Percentiles rank a stretch among this genome's conserved stretches.
Conservation (phyloP, 2,888 invertebrate genomes). For the Lingula anatina region DNA sequence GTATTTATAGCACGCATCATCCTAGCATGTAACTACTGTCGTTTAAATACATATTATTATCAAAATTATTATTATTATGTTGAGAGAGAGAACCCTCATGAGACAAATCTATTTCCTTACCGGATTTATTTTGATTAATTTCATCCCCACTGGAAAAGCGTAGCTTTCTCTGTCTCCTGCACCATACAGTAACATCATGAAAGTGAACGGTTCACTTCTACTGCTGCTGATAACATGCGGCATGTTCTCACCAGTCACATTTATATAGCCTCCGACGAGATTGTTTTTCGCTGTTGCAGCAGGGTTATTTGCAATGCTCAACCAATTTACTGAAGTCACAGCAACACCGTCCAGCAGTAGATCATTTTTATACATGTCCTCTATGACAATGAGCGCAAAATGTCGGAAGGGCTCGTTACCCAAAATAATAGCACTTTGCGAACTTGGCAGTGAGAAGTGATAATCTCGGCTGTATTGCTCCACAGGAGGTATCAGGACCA, state of each 20-base stretch:
- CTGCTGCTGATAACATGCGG: too few relatives aligned
- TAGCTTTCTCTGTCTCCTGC: too few relatives aligned
- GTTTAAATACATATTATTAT: too few relatives aligned
- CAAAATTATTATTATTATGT: too few relatives aligned
- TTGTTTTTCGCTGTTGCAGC: too few relatives aligned
- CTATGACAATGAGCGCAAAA: slow-evolving; percentile 19
- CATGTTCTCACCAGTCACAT: slow-evolving; percentile 14
- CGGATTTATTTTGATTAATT: slow-evolving; percentile 17
- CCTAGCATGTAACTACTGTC: too few relatives aligned
- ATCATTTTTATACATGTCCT: slow-evolving; percentile 12
- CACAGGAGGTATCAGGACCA: slow-evolving; percentile 26
- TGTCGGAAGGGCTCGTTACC: slow-evolving; percentile 15
- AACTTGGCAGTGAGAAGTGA: slow-evolving; percentile 23
- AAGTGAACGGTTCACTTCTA: too few relatives aligned
- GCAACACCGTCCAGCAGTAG: slow-evolving; percentile 12
- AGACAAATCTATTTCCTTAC: too few relatives aligned
- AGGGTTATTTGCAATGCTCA: slow-evolving; percentile 13
- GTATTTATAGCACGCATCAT: too few relatives aligned
- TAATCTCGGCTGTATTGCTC: slow-evolving; percentile 25
- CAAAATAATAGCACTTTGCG: too few relatives aligned
- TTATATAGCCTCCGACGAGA: slow-evolving; percentile 15
- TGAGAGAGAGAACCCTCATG: too few relatives aligned
- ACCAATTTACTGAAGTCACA: slow-evolving; percentile 9
- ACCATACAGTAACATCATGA: slow-evolving; percentile 28
- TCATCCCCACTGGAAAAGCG: slow-evolving; percentile 24